Evolutionary conservation across 2,797 vertebrate species (phyloP).

Genomic region (Brachymystax lenok): DNA sequence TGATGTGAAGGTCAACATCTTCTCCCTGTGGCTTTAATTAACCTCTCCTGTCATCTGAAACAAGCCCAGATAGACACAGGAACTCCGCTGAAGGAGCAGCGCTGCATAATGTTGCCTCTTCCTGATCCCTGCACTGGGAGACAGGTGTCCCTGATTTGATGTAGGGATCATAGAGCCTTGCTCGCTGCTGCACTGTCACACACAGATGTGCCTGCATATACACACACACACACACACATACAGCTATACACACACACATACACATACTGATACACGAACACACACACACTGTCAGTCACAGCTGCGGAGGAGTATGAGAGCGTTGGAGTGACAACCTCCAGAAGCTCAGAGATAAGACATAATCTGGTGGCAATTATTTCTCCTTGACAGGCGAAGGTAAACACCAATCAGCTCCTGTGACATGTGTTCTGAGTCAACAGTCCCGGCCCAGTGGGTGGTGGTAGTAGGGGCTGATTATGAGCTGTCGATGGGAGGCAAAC

Average conservation of each 20-base stretch:
- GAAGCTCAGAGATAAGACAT: conserved; percentile 70
- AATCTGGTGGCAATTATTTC: conserved; percentile 78
- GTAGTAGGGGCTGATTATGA: conserved; percentile 54
- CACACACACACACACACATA: conserved; percentile 18
- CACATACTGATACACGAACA: conserved; percentile 25
- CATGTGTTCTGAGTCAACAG: conserved; percentile 71
- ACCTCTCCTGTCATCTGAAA: conserved; percentile 66
- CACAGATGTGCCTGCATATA: conserved; percentile 24
- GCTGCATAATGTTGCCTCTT: conserved; percentile 45
- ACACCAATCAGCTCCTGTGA: conserved; percentile 64
- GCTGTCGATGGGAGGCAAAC: conserved; percentile 52
- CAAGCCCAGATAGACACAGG: conserved; percentile 63
- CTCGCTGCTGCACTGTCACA: conserved; percentile 28
- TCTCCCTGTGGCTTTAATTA: conserved; percentile 70
- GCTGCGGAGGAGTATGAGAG: conserved; percentile 57
- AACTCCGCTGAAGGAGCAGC: conserved; percentile 29
- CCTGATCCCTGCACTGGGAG: conserved; percentile 54
- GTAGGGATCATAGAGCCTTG: conserved; percentile 55
- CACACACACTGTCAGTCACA: conserved; percentile 36
- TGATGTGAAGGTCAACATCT: conserved; percentile 35
- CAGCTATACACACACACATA: not conserved
- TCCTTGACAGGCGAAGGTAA: conserved; percentile 69
- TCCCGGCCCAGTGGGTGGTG: conserved; percentile 45
- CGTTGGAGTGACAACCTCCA: conserved; percentile 70
- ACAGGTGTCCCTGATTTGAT: conserved; percentile 65